Evolutionary conservation across 2,797 vertebrate species (phyloP).

Genomic region (Nyctibius grandis): DNA sequence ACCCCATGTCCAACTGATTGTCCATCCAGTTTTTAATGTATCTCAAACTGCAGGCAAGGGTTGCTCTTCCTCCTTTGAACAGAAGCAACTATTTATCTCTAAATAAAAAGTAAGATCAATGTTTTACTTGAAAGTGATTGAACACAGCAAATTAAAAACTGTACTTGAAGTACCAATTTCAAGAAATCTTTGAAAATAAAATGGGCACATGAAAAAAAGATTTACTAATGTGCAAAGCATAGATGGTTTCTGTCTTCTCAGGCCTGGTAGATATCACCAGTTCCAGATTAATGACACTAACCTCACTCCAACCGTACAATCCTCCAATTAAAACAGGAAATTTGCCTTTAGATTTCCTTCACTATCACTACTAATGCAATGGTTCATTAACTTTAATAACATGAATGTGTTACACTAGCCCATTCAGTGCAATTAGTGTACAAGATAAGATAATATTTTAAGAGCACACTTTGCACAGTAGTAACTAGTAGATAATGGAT

Average conservation of each 20-base stretch:
- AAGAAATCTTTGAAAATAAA: conserved; percentile 9
- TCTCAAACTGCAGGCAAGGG: background rate
- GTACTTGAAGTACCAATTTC: background rate
- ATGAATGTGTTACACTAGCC: background rate
- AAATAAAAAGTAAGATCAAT: background rate
- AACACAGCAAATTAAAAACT: conserved; percentile 16
- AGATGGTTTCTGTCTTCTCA: background rate
- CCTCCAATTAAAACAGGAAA: conserved; percentile 46
- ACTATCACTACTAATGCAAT: conserved; percentile 18
- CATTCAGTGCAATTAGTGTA: conserved; percentile 42
- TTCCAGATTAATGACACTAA: background rate
- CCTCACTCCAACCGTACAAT: background rate
- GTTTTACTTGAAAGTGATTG: background rate
- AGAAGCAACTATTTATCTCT: background rate
- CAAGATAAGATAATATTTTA: conserved; percentile 14
- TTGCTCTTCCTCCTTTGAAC: background rate
- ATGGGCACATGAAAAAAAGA: background rate
- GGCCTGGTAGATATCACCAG: background rate
- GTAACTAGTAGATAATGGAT: background rate
- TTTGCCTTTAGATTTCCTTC: conserved; percentile 27
- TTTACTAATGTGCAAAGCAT: background rate
- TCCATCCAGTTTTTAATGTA: background rate
- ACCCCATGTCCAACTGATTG: rapidly evolving
- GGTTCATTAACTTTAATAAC: conserved; percentile 39
- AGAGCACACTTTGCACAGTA: background rate